Evolutionary conservation across 2,888 invertebrate genomes (phyloP), one percentile per base, ranked within the genome.

Genomic region (Alentia gelatinosa): DNA sequence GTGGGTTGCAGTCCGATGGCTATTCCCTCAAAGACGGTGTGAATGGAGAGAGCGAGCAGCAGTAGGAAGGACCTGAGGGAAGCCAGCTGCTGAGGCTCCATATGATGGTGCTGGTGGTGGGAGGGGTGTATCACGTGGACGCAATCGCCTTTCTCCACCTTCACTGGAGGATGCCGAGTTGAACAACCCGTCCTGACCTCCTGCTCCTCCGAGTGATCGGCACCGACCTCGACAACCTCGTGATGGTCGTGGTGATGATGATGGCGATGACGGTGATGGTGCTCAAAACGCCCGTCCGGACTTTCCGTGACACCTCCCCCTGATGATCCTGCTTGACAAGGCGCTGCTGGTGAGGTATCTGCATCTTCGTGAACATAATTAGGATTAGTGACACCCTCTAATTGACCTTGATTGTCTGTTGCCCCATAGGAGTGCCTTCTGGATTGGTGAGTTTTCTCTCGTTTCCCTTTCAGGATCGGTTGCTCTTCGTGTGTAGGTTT

Each of bases 1-100:
- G 90, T 90, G 47, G n/a, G 42, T 83, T 92, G 91, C 74, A 92
- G 94, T 0, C 97, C 97, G 90, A 97, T 94, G 1, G 97, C 96
- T 19, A 97, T 93, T 1, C 97, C 97, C 94, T 97, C 97, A 93
- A 97, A 97, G 7, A 96, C 93, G 1, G 97, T 96, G 92, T 95
- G 95, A n/a, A 94, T 92, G 42, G 94, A 94, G 30, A 95, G 92
- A 4, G 95, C 95, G 19, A 95, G 91, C 40, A 94, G 91, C 7
- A 95, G 92, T 37, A 95, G 92, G 68, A 94, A 91, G 92, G 95
- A 90, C 9, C 91, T 42, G 79, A 74, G 37, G 33, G 40, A 68
- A 26, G 50, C 79, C 19, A 83, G 86, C 42, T 90, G 88, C 19
- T 40, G 37, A 0, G 30, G n/a, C 26, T 91, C 50, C 33, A 42